Conservation (phyloP, 2,888 invertebrate species). For the Oscheius sp. region DNA sequence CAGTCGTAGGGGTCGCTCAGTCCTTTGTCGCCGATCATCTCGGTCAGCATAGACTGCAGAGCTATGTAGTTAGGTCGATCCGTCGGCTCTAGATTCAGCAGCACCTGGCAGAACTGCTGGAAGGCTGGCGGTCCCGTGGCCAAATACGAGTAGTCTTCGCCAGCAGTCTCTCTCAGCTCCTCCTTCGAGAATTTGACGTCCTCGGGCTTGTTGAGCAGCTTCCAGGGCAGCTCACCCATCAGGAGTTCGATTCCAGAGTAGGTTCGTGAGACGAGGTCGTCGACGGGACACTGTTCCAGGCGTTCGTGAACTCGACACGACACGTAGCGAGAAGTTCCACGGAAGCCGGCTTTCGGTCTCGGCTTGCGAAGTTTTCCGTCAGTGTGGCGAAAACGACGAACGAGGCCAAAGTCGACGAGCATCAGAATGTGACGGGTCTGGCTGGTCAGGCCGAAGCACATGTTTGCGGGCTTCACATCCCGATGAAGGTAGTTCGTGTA, state of each 20-base stretch:
- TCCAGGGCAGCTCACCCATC: conserved; percentile 56
- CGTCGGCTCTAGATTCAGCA: conserved; percentile 44
- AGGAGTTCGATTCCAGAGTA: conserved; percentile 56
- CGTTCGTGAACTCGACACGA: conserved; percentile 58
- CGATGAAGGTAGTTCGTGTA: conserved; percentile 62
- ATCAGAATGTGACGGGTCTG: conserved; percentile 52
- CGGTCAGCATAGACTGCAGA: conserved; percentile 48
- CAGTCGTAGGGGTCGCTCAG: conserved; percentile 61
- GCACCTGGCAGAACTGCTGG: conserved; percentile 45
- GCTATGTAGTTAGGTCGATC: conserved; percentile 57
- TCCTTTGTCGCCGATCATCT: conserved; percentile 47
- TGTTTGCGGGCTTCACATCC: conserved; percentile 62
- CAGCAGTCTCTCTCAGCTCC: conserved; percentile 42
- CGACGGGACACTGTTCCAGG: conserved; percentile 54
- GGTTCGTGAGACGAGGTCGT: conserved; percentile 56
- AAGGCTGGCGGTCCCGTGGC: not conserved
- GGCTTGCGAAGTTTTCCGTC: conserved; percentile 49
- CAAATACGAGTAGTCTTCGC: not conserved
- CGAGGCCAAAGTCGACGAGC: conserved; percentile 61
- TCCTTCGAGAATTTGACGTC: conserved; percentile 53
- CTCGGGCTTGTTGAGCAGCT: conserved; percentile 30
- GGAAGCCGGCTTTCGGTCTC: conserved; percentile 51
- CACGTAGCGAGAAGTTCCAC: conserved; percentile 54
- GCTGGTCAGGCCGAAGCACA: conserved; percentile 60
- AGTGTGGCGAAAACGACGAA: conserved; percentile 52